Conservation (phyloP, 1,140 invertebrate species). For the Saxidomus purpurata region DNA sequence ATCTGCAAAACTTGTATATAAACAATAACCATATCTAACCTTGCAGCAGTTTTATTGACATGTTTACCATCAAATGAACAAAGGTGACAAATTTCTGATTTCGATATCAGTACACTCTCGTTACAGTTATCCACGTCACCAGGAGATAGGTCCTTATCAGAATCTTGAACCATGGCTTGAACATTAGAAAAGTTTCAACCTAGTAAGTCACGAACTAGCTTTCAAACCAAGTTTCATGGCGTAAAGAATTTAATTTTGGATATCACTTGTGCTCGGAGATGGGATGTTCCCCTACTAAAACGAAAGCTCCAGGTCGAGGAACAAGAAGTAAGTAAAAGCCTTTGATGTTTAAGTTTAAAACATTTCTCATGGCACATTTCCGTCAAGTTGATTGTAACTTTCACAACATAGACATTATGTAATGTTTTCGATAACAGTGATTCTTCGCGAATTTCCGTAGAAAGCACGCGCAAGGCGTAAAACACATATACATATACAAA, state of each 20-base stretch:
- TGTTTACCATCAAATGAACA: too few species aligned
- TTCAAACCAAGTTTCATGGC: background rate
- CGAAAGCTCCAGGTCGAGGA: background rate
- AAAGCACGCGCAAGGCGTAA: too few species aligned
- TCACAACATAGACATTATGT: background rate
- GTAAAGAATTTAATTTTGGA: background rate
- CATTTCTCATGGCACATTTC: background rate
- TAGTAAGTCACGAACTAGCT: background rate
- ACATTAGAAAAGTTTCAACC: too few species aligned
- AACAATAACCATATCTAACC: too few species aligned
- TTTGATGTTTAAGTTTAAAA: background rate
- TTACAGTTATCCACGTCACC: too few species aligned
- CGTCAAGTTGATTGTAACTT: background rate
- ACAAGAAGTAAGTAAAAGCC: slow-evolving; percentile 7
- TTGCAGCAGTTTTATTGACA: too few species aligned
- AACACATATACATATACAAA: too few species aligned
- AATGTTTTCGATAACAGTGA: background rate
- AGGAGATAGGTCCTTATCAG: too few species aligned
- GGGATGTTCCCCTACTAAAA: slow-evolving; percentile 26
- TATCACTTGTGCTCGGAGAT: background rate
- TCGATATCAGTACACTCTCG: too few species aligned
- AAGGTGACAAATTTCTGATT: too few species aligned
- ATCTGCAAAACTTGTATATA: too few species aligned
- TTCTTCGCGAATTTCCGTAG: background rate
- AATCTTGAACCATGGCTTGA: too few species aligned